phyloP scores from a whole-genome alignment of 2,888 invertebrate species.

The Gonocerus acuteangulatus region DNA sequence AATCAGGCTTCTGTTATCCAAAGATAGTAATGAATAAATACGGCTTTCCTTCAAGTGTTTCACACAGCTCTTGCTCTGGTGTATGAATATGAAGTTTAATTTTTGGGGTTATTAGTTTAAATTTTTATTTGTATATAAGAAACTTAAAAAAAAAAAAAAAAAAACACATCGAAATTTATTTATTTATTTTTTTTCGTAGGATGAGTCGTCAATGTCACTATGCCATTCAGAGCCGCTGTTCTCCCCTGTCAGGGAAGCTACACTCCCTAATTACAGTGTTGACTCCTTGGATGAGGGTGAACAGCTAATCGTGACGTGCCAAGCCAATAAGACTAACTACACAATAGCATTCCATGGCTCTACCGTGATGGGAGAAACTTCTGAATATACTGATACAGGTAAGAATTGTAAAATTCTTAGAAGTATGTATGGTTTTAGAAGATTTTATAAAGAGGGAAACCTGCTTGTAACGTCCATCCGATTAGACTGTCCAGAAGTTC shows the following conservation, averaged over 20 bases:
- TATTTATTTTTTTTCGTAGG: constrained; percentile 44
- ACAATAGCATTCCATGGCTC: constrained; percentile 91
- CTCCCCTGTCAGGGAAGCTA: constrained; percentile 78
- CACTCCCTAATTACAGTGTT: constrained; percentile 70
- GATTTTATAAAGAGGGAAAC: too few relatives aligned
- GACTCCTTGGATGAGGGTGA: constrained; percentile 85
- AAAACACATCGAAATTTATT: too few relatives aligned
- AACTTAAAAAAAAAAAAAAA: too few relatives aligned
- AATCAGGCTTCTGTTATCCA: too few relatives aligned
- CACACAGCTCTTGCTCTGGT: too few relatives aligned
- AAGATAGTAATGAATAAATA: too few relatives aligned
- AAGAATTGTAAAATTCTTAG: constrained; percentile 2
- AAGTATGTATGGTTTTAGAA: background rate
- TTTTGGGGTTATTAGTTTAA: too few relatives aligned
- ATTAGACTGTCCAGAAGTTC: too few relatives aligned
- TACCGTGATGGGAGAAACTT: constrained; percentile 39
- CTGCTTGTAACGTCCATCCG: too few relatives aligned
- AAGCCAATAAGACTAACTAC: constrained; percentile 83
- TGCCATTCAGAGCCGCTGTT: constrained; percentile 86
- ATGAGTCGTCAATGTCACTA: constrained; percentile 77
- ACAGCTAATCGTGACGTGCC: constrained; percentile 77
- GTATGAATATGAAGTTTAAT: too few relatives aligned
- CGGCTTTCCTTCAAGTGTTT: too few relatives aligned
- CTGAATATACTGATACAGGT: constrained; percentile 30
- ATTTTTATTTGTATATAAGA: too few relatives aligned